Evolutionary conservation across 2,113 vertebrate genomes (phyloP).

Genomic region (Eulacestoma nigropectus): DNA sequence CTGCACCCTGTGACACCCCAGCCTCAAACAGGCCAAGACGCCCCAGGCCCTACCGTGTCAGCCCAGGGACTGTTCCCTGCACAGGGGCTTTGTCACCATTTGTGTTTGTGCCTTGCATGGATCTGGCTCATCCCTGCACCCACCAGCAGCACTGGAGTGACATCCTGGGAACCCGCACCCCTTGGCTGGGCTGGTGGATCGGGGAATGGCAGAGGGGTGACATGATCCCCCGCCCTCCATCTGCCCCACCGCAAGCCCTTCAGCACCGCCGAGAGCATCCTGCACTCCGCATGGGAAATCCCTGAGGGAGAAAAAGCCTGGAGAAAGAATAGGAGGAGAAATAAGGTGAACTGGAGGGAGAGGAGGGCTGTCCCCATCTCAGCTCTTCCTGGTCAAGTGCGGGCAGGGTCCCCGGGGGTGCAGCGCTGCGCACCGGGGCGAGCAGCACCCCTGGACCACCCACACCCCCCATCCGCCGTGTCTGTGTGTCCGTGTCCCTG

Average conservation of each 20-base stretch:
- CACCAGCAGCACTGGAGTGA: not conserved
- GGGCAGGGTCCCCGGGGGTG: not conserved
- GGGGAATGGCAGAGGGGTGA: not conserved
- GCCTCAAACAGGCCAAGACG: not conserved
- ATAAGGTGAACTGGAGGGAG: not conserved
- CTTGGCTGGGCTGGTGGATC: not conserved
- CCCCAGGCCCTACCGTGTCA: fast-evolving
- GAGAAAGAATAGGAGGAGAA: too few species aligned
- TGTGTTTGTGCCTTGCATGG: too few species aligned
- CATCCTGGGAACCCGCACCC: fast-evolving
- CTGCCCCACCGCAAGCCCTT: not conserved
- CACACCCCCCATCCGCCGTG: too few species aligned
- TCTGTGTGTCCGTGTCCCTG: not conserved
- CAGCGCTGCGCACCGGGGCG: fast-evolving
- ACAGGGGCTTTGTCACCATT: not conserved
- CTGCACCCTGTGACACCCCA: not conserved
- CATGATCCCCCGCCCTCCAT: fast-evolving
- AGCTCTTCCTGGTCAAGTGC: not conserved
- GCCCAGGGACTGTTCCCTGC: not conserved
- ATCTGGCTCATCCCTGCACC: not conserved
- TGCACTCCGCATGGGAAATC: fast-evolving
- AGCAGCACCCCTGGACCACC: not conserved
- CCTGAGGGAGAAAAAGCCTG: not conserved
- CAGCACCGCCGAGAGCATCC: not conserved
- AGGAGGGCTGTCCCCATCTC: not conserved